A percentile compares a stretch with the other conserved stretches of the same genome.
phyloP scores from a whole-genome alignment of 2,113 vertebrate genomes.

The Stegastes partitus region DNA sequence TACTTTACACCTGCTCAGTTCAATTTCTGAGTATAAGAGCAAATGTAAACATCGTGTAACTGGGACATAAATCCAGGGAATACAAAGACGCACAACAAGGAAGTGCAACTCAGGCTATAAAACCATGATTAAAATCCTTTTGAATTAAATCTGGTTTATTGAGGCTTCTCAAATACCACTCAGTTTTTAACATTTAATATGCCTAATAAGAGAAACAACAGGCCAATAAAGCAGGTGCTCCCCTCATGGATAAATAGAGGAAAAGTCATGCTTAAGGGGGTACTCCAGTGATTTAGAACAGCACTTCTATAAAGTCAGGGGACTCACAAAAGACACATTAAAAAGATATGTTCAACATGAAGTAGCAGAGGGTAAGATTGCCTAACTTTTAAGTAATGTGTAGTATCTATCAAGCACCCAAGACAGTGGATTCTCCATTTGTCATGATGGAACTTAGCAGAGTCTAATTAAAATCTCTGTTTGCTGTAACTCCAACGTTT shows the following conservation, averaged over 20 bases:
- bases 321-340: neutral
- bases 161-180: neutral
- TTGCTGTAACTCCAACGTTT: no score
- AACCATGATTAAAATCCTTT: slow-evolving; percentile 27
- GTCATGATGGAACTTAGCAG: neutral
- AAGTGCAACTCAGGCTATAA: slow-evolving; percentile 5
- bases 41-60: slow-evolving; percentile 10
- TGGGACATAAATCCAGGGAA: neutral
- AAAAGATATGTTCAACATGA: neutral
- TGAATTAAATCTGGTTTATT: slow-evolving; percentile 1
- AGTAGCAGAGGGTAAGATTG: neutral
- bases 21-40: slow-evolving; percentile 10
- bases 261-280: slow-evolving; percentile 1
- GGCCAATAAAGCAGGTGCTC: slow-evolving; percentile 29
- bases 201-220: slow-evolving; percentile 19
- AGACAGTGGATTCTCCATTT: neutral
- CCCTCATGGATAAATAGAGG: neutral
- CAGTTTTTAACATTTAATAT: slow-evolving; percentile 30
- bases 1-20: slow-evolving; percentile 1
- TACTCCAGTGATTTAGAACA: slow-evolving; percentile 1
- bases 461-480: no score
- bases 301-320: neutral
- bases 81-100: slow-evolving; percentile 6
- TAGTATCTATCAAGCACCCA: no score
- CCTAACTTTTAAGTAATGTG: neutral